Evolutionary conservation across 1,140 invertebrate genomes (phyloP).

Genomic region (Augochlora pura): DNA sequence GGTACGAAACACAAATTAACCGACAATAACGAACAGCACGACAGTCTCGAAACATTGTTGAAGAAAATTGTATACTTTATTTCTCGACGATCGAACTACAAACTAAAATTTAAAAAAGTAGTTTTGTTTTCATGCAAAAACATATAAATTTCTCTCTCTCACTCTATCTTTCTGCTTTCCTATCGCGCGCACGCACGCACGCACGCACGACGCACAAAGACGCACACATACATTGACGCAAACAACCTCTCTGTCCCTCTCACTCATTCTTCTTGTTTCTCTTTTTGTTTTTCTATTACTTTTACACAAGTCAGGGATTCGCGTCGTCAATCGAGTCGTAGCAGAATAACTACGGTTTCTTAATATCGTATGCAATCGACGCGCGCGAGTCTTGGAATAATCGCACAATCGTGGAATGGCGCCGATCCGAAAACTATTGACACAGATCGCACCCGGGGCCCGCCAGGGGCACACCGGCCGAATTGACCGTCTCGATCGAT

Average conservation of each 20-base stretch:
- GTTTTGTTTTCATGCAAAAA: conserved; percentile 70
- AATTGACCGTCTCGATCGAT: conserved; percentile 20
- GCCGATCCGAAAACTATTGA: background rate
- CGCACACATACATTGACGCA: no score
- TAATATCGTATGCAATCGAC: conserved; percentile 25
- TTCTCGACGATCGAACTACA: conserved; percentile 69
- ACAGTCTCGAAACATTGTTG: conserved; percentile 38
- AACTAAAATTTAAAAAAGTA: conserved; percentile 73
- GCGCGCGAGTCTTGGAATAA: background rate
- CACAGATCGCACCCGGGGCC: conserved; percentile 19
- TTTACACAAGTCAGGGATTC: conserved; percentile 13
- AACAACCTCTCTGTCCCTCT: conserved; percentile 26
- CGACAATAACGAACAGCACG: conserved; percentile 9
- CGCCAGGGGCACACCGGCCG: conserved; percentile 55
- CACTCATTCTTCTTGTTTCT: conserved; percentile 37
- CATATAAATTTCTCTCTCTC: conserved; percentile 58
- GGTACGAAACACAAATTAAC: conserved; percentile 33
- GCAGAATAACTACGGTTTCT: conserved; percentile 6
- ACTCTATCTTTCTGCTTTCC: background rate
- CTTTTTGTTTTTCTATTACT: conserved; percentile 27
- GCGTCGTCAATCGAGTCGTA: conserved; percentile 43
- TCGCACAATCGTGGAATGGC: background rate
- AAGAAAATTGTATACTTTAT: conserved; percentile 73
- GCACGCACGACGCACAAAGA: no score
- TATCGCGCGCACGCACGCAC: no score